phyloP scores from a whole-genome alignment of 2,113 vertebrate species.

The Cairina moschata region DNA sequence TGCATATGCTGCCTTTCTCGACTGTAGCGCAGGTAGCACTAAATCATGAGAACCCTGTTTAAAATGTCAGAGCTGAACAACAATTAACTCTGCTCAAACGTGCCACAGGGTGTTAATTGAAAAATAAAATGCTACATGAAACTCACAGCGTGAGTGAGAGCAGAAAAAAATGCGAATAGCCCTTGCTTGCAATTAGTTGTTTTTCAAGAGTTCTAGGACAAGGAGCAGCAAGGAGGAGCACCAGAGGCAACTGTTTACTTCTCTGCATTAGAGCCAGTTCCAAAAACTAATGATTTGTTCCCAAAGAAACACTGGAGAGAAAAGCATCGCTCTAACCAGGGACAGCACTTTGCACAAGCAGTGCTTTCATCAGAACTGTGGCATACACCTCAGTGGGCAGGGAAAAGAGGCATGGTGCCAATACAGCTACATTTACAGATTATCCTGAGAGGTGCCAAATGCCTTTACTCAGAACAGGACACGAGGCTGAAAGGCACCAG shows the following conservation, averaged over 20 bases:
- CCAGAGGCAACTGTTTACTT: not conserved
- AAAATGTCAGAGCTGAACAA: not conserved
- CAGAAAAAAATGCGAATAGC: not conserved
- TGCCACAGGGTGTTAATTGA: not conserved
- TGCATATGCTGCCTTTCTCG: not conserved
- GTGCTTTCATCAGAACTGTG: not conserved
- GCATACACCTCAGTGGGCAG: accelerated
- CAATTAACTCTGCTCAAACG: not conserved
- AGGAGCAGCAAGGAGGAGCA: not conserved
- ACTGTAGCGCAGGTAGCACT: not conserved
- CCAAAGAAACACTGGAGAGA: not conserved
- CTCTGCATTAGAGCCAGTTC: not conserved
- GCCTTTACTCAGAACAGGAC: not conserved
- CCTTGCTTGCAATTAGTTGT: not conserved
- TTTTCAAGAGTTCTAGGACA: not conserved
- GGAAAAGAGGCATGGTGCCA: not conserved
- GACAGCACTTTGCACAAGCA: not conserved
- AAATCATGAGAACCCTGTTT: not conserved
- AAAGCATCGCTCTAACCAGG: not conserved
- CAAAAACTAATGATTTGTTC: not conserved
- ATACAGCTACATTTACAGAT: not conserved
- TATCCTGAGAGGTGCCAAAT: not conserved
- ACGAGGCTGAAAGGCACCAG: not conserved
- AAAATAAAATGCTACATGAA: not conserved
- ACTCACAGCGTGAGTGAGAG: not conserved